Percentiles rank a stretch among this genome's conserved stretches.
phyloP scores from a whole-genome alignment of 2,797 vertebrate genomes.

The Peromyscus eremicus region DNA sequence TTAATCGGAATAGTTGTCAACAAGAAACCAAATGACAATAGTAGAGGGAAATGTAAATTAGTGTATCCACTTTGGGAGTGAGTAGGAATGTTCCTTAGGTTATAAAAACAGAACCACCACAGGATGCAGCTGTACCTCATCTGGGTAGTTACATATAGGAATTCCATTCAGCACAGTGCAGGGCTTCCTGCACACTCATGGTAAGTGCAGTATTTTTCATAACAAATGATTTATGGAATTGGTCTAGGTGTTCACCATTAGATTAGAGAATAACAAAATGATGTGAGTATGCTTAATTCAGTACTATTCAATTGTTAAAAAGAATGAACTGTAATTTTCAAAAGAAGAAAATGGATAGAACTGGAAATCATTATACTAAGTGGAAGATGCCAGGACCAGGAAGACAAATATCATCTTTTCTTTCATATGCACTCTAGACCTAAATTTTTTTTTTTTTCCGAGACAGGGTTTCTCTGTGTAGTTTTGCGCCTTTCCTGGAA shows the following conservation, averaged over 20 bases:
- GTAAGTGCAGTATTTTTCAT: neutral
- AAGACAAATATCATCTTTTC: neutral
- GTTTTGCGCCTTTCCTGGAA: too few species aligned
- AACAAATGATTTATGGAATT: neutral
- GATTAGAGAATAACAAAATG: neutral
- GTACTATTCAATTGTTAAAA: neutral
- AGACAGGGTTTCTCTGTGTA: too few species aligned
- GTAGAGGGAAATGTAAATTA: neutral
- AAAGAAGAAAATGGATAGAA: neutral
- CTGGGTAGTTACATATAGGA: neutral
- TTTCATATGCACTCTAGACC: neutral
- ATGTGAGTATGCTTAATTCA: neutral
- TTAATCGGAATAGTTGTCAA: neutral
- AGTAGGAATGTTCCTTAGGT: neutral
- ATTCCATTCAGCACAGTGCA: neutral
- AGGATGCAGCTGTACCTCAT: too few species aligned
- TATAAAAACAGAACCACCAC: neutral
- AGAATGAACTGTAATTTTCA: neutral
- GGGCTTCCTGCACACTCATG: neutral
- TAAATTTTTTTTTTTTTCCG: too few species aligned
- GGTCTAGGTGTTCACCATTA: too few species aligned
- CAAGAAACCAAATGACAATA: neutral
- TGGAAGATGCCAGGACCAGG: neutral
- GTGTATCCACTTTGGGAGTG: neutral
- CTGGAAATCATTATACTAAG: neutral